A percentile compares a stretch with the other conserved stretches of the same genome.
Conservation (phyloP, 37 sponge, comb jelly and placozoan genomes). For the Beroe forskalii region DNA sequence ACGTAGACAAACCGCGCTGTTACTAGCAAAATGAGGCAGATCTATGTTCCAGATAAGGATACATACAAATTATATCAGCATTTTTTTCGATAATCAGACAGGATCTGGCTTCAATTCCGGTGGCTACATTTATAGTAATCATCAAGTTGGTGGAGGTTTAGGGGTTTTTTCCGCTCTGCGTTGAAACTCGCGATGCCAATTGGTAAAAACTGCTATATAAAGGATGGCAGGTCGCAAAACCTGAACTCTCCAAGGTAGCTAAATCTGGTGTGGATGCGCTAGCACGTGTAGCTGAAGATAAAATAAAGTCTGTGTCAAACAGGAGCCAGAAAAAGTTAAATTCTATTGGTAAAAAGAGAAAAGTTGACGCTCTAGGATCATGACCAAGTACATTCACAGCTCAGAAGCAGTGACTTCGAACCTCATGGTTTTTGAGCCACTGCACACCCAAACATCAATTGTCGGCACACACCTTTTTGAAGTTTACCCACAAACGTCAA, state of each 20-base stretch:
- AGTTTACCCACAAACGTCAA: conserved; percentile 33
- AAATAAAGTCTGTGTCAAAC: neutral
- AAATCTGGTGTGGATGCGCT: conserved; percentile 25
- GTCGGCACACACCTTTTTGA: conserved; percentile 3
- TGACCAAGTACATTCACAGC: conserved; percentile 47
- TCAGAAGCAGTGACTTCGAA: conserved; percentile 44
- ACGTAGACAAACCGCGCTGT: too few species aligned
- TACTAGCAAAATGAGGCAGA: conserved; percentile 41
- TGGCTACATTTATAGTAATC: conserved; percentile 36
- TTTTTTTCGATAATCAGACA: conserved; percentile 22
- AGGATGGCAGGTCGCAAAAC: conserved; percentile 50
- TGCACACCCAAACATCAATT: conserved; percentile 45
- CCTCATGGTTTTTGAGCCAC: neutral
- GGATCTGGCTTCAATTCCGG: neutral
- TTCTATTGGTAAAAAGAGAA: neutral
- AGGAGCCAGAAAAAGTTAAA: conserved; percentile 1
- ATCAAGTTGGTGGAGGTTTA: conserved; percentile 46
- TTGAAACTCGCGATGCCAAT: conserved; percentile 5
- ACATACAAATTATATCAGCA: conserved; percentile 10
- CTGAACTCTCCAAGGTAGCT: neutral
- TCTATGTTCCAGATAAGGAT: conserved; percentile 7
- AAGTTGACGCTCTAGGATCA: conserved; percentile 48
- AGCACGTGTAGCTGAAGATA: neutral
- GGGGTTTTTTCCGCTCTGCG: conserved; percentile 5
- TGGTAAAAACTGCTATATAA: conserved; percentile 52